Percentiles rank a stretch among this genome's conserved stretches.
These are phyloP conservation scores for Cassiopea andromeda DNA, from an alignment of 30 jellyfish, hydroid and myxozoan genomes.

Conservation along the genomic window DNA sequence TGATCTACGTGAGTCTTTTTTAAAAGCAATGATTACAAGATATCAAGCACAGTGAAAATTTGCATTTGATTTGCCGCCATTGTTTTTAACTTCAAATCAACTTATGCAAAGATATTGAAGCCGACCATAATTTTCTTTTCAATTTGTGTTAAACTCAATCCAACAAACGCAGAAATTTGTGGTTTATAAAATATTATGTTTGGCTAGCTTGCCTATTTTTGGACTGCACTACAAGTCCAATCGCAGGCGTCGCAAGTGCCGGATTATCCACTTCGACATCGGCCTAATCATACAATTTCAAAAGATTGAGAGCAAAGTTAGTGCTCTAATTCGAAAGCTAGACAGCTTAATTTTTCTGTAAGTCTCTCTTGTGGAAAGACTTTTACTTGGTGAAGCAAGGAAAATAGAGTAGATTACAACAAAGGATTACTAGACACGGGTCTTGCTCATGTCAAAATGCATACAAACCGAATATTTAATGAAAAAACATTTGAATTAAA, in stretches of 20 bases:
- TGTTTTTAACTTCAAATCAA: conserved; percentile 20
- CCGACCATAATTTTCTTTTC: conserved; percentile 24
- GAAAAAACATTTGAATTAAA: too few species aligned
- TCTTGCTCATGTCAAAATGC: too few species aligned
- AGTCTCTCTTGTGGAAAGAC: neutral
- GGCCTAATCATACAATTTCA: neutral
- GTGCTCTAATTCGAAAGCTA: neutral
- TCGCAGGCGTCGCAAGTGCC: neutral
- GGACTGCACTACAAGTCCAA: conserved; percentile 9
- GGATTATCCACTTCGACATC: neutral
- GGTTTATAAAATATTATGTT: neutral
- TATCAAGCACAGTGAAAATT: conserved; percentile 10
- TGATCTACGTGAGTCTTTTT: conserved; percentile 1
- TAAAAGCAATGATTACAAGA: neutral
- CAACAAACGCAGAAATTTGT: conserved; percentile 19
- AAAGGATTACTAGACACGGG: neutral
- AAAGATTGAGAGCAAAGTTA: neutral
- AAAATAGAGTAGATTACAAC: too few species aligned
- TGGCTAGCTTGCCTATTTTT: neutral
- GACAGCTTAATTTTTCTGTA: neutral
- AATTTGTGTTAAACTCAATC: conserved; percentile 11
- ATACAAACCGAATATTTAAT: too few species aligned
- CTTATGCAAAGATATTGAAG: neutral
- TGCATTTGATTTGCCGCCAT: conserved; percentile 33
- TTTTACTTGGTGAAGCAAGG: neutral